Base-by-base conservation (phyloP, 2,113 vertebrate species). In the Strix aluco region DNA sequence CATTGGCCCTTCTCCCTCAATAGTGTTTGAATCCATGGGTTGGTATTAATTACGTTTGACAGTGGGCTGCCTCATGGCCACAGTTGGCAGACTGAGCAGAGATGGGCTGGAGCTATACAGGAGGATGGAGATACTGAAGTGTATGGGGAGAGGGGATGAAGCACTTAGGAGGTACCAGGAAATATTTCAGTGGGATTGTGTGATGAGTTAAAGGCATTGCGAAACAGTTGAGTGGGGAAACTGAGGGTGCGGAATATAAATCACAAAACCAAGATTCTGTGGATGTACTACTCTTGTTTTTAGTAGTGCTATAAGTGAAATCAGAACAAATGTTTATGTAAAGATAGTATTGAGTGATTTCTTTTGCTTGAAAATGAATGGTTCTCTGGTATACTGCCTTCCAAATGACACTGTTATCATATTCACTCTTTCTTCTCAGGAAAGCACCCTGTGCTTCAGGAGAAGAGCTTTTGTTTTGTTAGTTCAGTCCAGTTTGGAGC, bases 261-360 rank as follows among this genome's bases (percentile, higher is more conserved):
- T 71, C 47, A 42, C 36, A 51, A 63, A 71, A 57, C 1, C 27
- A 40, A 15, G 8, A 23, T 81, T 62, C 55, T 71, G 9, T 58
- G 36, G 38, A 40, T 85, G 46, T 70, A 18, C 34, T 75, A 0
- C 44, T 89, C 19, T 58, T 59, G 15, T 23, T 81, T 80, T 75
- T 32, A 69, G 21, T 61, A 5, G 1, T 14, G 32, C 8, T 71
- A 21, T 21, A 62, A 81, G 17, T 78, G 19, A 71, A 88, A 77
- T 62, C 0, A 0, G 42, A 87, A 27, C 6, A 79, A n/a, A 34
- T 11, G 75, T 79, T 23, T 44, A 11, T 1, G 1, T 36, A 30
- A 67, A 51, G 22, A 13, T 15, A 75, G 54, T 77, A 87, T 61
- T 46, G 58, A 70, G 34, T 57, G 36, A 23, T 70, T 79, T 49